Conservation (phyloP, 2,113 vertebrate genomes). For the Eonycteris spelaea region DNA sequence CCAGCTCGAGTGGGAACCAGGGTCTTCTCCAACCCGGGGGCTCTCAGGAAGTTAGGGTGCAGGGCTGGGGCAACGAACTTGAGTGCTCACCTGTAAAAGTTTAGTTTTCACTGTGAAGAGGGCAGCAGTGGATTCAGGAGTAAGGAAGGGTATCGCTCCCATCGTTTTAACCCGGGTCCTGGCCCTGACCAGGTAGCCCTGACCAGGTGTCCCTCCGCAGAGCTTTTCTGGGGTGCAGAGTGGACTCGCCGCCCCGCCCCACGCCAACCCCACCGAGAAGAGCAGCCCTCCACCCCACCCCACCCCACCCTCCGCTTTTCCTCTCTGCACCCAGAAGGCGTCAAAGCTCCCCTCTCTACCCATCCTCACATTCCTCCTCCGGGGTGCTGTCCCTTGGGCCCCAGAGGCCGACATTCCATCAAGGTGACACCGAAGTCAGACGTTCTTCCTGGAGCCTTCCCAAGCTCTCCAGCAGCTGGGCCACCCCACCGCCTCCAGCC, state of each 20-base stretch:
- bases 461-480: background rate
- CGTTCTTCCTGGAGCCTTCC: background rate
- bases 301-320: too few species aligned
- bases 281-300: too few species aligned
- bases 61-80: too few species aligned
- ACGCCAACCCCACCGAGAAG: background rate
- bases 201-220: background rate
- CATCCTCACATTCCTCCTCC: background rate
- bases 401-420: background rate
- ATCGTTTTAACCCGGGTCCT: background rate
- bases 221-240: background rate
- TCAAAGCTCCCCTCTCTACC: background rate
- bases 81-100: background rate
- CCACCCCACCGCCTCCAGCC: background rate
- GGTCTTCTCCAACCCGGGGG: fast-evolving
- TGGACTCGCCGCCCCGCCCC: too few species aligned
- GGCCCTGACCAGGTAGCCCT: too few species aligned
- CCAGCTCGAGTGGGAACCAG: background rate
- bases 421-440: background rate
- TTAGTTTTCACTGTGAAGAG: background rate
- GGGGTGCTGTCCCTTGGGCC: background rate
- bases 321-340: background rate
- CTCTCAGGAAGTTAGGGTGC: background rate
- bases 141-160: background rate
- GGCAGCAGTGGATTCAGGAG: background rate